Evolutionary conservation across 1,140 invertebrate genomes (phyloP).

Genomic region (Adoxophyes honmai): DNA sequence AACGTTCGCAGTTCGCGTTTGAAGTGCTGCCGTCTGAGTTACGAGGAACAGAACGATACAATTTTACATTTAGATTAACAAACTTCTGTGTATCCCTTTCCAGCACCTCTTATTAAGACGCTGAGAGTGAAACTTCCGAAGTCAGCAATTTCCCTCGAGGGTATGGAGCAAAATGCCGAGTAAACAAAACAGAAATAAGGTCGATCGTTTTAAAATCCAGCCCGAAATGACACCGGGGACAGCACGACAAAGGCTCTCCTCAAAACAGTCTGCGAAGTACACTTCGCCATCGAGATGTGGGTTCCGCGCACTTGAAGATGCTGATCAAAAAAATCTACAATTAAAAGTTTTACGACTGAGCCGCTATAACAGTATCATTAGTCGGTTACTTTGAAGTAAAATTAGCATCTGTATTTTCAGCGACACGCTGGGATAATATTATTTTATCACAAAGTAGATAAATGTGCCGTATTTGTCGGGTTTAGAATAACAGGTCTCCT

Average conservation of each 20-base stretch:
- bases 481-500: too few species aligned
- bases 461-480: too few species aligned
- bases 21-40: not conserved
- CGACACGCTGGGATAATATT: too few species aligned
- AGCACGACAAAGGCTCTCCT: constrained; percentile 29
- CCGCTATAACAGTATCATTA: too few species aligned
- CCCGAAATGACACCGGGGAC: constrained; percentile 39
- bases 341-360: too few species aligned
- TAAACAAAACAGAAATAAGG: constrained; percentile 39
- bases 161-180: constrained; percentile 19
- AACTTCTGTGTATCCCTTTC: constrained; percentile 13
- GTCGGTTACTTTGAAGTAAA: too few species aligned
- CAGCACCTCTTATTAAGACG: constrained; percentile 11
- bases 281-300: not conserved
- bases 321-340: too few species aligned
- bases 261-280: constrained; percentile 21
- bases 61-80: constrained; percentile 14
- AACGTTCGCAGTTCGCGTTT: too few species aligned
- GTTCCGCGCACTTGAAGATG: not conserved
- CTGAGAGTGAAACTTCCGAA: constrained; percentile 5
- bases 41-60: not conserved
- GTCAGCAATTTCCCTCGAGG: constrained; percentile 12
- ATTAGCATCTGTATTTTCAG: too few species aligned
- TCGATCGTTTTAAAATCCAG: constrained; percentile 40
- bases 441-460: too few species aligned